Percentiles rank a stretch among this genome's conserved stretches.
phyloP scores from a whole-genome alignment of 2,797 vertebrate genomes.

The Xiphorhynchus erythropygius region DNA sequence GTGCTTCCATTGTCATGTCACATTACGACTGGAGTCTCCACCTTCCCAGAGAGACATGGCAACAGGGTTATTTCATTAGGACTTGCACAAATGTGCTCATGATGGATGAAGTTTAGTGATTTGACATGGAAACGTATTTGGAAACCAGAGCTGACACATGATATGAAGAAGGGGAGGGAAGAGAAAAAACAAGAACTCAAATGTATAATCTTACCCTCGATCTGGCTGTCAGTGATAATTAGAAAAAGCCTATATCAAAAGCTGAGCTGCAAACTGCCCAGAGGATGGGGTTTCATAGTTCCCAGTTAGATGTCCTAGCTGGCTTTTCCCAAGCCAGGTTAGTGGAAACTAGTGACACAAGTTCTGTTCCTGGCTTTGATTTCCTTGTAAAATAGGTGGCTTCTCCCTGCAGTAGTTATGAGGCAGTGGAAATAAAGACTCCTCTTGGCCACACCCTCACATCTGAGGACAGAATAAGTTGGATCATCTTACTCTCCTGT shows the following conservation, averaged over 20 bases:
- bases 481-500: background rate
- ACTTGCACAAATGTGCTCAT: conserved; percentile 43
- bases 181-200: background rate
- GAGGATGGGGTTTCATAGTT: conserved; percentile 13
- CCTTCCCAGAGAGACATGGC: conserved; percentile 53
- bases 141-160: conserved; percentile 36
- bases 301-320: background rate
- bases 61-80: conserved; percentile 29
- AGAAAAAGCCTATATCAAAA: conserved; percentile 45
- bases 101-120: conserved; percentile 51
- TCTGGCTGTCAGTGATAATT: conserved; percentile 57
- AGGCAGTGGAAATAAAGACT: background rate
- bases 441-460: background rate
- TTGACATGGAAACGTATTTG: conserved; percentile 29
- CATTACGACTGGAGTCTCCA: conserved; percentile 54
- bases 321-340: background rate
- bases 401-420: background rate
- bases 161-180: conserved; percentile 20
- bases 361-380: background rate
- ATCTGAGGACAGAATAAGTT: background rate
- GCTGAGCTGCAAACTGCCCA: background rate
- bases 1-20: conserved; percentile 73
- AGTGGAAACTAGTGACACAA: background rate
- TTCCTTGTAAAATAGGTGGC: background rate
- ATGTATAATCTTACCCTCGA: conserved; percentile 12